A percentile compares a stretch with the other conserved stretches of the same genome.
Evolutionary conservation across 2,113 vertebrate genomes (phyloP).

Genomic region (Butorides virescens): DNA sequence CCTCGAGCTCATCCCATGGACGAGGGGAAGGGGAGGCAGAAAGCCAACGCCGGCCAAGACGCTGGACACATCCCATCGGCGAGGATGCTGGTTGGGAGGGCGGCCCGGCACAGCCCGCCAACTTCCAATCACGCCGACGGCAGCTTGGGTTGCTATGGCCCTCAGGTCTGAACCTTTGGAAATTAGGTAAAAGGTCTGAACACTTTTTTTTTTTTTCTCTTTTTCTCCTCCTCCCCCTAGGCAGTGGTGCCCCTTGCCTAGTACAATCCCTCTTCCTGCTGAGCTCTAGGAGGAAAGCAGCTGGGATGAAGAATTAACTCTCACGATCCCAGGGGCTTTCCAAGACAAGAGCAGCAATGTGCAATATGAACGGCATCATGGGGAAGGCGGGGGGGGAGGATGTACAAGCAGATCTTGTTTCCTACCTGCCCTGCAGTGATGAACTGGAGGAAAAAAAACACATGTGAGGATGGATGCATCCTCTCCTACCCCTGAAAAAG

Average conservation of each 20-base stretch:
- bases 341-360: neutral
- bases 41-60: neutral
- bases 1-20: neutral
- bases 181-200: slow-evolving; percentile 61
- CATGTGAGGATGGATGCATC: fast-evolving
- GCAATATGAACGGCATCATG: fast-evolving
- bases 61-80: neutral
- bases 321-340: neutral
- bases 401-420: neutral
- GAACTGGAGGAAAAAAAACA: fast-evolving
- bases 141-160: neutral
- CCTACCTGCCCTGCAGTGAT: fast-evolving
- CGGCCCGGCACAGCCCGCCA: neutral
- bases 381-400: neutral
- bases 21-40: neutral
- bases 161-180: slow-evolving; percentile 33
- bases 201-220: neutral
- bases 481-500: neutral
- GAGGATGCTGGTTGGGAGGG: neutral
- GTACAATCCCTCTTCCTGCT: slow-evolving; percentile 34
- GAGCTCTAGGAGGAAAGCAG: neutral
- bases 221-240: neutral
- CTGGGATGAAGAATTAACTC: slow-evolving; percentile 25
- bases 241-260: slow-evolving; percentile 25
- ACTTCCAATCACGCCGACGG: neutral